A percentile compares a stretch with the other conserved stretches of the same genome.
Conservation (phyloP, 1,140 invertebrate genomes). For the Pogonognathellus flavescens region DNA sequence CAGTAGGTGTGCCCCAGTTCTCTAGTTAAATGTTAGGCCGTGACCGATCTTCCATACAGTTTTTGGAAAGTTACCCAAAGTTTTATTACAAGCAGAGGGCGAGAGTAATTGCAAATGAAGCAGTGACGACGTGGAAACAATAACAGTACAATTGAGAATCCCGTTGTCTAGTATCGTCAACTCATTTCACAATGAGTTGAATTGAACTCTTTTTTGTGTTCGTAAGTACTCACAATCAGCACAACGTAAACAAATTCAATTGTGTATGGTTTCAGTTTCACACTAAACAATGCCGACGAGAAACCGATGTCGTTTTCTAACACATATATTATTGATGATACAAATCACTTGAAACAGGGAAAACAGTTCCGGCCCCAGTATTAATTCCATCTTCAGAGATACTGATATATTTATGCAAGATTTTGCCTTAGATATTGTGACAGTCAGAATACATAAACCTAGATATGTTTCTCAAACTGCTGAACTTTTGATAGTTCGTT, state of each 20-base stretch:
- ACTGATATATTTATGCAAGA: too few relatives aligned
- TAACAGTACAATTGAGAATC: conserved; percentile 10
- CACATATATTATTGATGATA: too few relatives aligned
- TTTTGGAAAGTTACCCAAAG: conserved; percentile 48
- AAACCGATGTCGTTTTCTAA: too few relatives aligned
- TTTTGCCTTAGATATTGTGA: too few relatives aligned
- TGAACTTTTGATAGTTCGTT: too few relatives aligned
- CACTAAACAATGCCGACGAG: too few relatives aligned
- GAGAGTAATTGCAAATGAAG: conserved; percentile 35
- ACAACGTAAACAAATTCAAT: not conserved
- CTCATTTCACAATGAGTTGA: not conserved
- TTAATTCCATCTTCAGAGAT: too few relatives aligned
- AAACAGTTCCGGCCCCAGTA: too few relatives aligned
- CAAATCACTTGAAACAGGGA: too few relatives aligned
- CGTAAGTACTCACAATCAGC: not conserved
- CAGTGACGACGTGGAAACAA: conserved; percentile 23
- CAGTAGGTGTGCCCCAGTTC: conserved; percentile 43
- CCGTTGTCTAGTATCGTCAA: not conserved
- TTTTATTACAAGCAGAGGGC: conserved; percentile 42
- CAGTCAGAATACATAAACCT: too few relatives aligned
- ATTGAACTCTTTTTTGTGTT: too few relatives aligned
- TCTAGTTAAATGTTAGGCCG: conserved; percentile 45
- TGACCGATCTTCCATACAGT: conserved; percentile 45
- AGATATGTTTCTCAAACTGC: too few relatives aligned
- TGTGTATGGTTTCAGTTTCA: not conserved